Percentiles rank a stretch among this genome's conserved stretches.
phyloP scores from a whole-genome alignment of 2,888 invertebrate genomes.

The Lycia hirtaria region DNA sequence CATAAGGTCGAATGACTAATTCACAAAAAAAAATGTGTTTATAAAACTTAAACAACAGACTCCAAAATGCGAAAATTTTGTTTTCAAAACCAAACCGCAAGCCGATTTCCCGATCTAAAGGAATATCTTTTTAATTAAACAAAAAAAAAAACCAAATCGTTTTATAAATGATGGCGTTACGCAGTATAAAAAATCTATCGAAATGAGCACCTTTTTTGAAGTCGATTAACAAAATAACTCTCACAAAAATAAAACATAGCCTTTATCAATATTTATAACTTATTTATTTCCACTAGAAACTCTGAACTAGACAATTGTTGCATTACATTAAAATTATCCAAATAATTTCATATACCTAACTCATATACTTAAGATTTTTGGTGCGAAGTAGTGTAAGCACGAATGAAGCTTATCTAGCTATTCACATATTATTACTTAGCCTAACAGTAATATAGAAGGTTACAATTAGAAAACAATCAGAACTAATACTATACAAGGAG shows the following conservation, averaged over 20 bases:
- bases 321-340: slow-evolving; percentile 57
- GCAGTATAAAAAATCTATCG: too few species aligned
- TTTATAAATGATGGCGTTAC: too few species aligned
- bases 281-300: slow-evolving; percentile 64
- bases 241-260: slow-evolving; percentile 12
- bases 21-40: too few species aligned
- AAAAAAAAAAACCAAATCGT: too few species aligned
- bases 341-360: slow-evolving; percentile 18
- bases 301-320: slow-evolving; percentile 68
- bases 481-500: too few species aligned
- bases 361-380: slow-evolving; percentile 55
- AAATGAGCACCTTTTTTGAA: too few species aligned
- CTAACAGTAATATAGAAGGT: not conserved
- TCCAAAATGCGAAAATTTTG: too few species aligned
- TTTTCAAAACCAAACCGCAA: too few species aligned
- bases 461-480: not conserved
- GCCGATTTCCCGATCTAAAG: too few species aligned
- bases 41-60: too few species aligned
- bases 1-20: too few species aligned
- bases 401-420: slow-evolving; percentile 32
- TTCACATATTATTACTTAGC: slow-evolving; percentile 22
- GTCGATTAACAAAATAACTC: not conserved
- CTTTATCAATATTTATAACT: slow-evolving; percentile 48
- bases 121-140: too few species aligned
- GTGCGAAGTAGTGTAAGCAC: slow-evolving; percentile 51